phyloP scores from a whole-genome alignment of 2,888 invertebrate species.

The Dendrolimus pini region DNA sequence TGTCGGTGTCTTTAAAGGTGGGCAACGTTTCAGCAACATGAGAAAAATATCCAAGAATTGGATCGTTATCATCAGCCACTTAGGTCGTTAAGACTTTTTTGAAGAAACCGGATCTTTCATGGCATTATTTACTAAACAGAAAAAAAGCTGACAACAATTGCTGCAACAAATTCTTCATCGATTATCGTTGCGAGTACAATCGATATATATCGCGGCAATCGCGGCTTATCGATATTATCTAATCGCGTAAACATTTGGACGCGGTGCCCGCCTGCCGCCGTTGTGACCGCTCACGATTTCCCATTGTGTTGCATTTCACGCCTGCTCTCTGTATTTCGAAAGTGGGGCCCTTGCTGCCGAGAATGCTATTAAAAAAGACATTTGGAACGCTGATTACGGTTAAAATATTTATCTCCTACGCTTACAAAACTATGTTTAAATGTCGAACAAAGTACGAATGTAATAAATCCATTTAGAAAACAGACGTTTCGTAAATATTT shows the following conservation, averaged over 20 bases:
- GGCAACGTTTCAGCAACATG: too few relatives aligned
- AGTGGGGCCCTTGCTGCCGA: slow-evolving; percentile 33
- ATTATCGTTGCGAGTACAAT: slow-evolving; percentile 29
- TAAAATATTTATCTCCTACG: slow-evolving; percentile 24
- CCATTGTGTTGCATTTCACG: slow-evolving; percentile 59
- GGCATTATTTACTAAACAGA: too few relatives aligned
- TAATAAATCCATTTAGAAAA: slow-evolving; percentile 3
- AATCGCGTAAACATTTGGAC: slow-evolving; percentile 65
- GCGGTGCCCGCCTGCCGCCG: slow-evolving; percentile 27
- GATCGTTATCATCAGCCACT: too few relatives aligned
- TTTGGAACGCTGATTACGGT: slow-evolving; percentile 31
- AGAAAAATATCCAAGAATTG: too few relatives aligned
- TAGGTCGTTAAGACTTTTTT: too few relatives aligned
- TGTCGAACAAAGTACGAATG: slow-evolving; percentile 5
- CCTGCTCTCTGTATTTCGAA: slow-evolving; percentile 35
- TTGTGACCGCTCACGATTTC: slow-evolving; percentile 38
- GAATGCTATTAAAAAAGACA: slow-evolving; percentile 41
- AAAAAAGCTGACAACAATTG: slow-evolving; percentile 3
- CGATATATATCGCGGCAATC: slow-evolving; percentile 36
- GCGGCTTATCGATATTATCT: slow-evolving; percentile 44
- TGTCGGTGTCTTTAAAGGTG: too few relatives aligned
- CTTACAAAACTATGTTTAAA: slow-evolving; percentile 2
- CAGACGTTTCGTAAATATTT: too few relatives aligned
- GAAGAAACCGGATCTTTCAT: too few relatives aligned
- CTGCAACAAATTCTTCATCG: slow-evolving; percentile 23